Evolutionary conservation across 2,113 vertebrate genomes (phyloP), one percentile per base, ranked within the genome.

Genomic region (Calidris pygmaea): DNA sequence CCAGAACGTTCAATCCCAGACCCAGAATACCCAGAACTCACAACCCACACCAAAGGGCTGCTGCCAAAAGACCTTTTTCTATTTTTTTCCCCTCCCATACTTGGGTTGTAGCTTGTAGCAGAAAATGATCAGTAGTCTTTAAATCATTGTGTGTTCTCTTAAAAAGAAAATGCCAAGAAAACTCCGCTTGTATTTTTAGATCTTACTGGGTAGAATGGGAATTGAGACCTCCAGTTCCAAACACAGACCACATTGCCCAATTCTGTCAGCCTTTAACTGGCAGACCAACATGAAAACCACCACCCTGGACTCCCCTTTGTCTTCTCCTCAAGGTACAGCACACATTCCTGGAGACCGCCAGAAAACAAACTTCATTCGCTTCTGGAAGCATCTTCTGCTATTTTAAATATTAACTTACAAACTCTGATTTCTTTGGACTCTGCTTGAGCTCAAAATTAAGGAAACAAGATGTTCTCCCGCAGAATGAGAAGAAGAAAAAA

Each of bases 101-200:
- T 92, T 45, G 93, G 89, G 76, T 18, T 77, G 60, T 43, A 60
- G 80, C 66, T 81, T 39, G 55, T 32, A 94, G 90, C 93, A 95
- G 80, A 94, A 96, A 96, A 88, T 24, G 45, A 76, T 95, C 95
- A 52, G 72, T 82, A 62, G 60, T 71, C 87, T 67, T 94, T 79
- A 89, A 96, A 96, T 93, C 96, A 82, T 16, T 66, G 80, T 53
- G 87, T 87, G 92, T 96, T 87, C 85, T 78, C 86, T 88, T 39
- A 81, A 94, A 79, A 82, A 88, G 79, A 92, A 94, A 95, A 93
- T 9, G 90, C 95, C 95, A 90, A 95, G 92, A 97, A 97, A 96
- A 93, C 37, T 85, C 81, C 3, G 14, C 80, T 87, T 58, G 59
- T 96, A 94, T 97, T 98, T 97, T 97, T 97, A 95, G 96, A 26